These are phyloP conservation scores for Protodeltote pygarga DNA, from an alignment of 2,888 invertebrate species.

Conservation along the genomic window DNA sequence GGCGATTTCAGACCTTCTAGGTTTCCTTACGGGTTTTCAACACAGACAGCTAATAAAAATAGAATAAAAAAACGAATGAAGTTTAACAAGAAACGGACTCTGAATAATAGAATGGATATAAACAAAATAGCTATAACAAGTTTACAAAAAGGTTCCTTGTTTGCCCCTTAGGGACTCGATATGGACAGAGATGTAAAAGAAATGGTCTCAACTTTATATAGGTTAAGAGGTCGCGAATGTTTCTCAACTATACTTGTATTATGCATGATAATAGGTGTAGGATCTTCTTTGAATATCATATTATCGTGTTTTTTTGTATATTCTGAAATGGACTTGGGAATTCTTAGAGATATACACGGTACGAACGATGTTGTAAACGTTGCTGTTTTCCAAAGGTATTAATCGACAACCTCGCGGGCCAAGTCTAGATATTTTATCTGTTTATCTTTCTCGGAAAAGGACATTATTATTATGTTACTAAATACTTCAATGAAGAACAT, in stretches of 20 bases:
- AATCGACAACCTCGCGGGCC: no score
- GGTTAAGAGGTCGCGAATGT: conserved; percentile 24
- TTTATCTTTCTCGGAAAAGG: no score
- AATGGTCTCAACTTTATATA: conserved; percentile 32
- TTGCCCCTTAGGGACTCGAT: conserved; percentile 18
- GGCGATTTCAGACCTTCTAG: no score
- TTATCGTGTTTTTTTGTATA: neutral
- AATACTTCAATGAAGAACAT: no score
- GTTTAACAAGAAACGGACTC: no score
- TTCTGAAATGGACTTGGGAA: neutral
- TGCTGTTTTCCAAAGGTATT: no score
- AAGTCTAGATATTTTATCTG: no score
- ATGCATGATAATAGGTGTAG: neutral
- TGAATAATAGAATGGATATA: conserved; percentile 22
- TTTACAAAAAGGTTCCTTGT: conserved; percentile 31
- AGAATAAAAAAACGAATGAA: no score
- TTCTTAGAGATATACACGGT: neutral
- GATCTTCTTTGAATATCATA: conserved; percentile 4
- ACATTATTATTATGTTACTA: no score
- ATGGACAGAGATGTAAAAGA: conserved; percentile 13
- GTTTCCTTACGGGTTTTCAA: no score
- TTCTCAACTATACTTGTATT: conserved; percentile 5
- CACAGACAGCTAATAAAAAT: no score
- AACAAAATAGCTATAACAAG: conserved; percentile 24
- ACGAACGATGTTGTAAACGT: neutral